A percentile compares a stretch with the other conserved stretches of the same genome.
These are phyloP conservation scores for Dione juno DNA, from an alignment of 2,888 invertebrate species.

Conservation along the genomic window DNA sequence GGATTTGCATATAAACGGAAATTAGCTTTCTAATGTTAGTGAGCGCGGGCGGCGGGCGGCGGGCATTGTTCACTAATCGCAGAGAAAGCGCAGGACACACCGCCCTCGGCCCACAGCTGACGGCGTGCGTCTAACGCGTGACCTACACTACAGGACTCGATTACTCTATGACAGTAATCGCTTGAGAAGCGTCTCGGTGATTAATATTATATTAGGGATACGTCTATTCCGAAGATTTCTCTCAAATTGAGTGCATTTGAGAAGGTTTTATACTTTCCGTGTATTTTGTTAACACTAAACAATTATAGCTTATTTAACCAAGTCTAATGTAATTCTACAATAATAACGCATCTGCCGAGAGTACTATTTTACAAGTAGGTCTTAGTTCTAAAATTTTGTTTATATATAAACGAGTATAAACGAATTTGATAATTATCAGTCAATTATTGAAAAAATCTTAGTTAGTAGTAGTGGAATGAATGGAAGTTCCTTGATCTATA, in stretches of 20 bases:
- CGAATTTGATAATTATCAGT: no score
- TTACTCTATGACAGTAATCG: conserved; percentile 3
- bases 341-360: no score
- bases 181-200: not conserved
- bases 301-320: no score
- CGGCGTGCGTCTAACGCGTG: conserved; percentile 6
- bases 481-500: not conserved
- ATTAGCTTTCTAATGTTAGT: conserved; percentile 71
- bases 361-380: no score
- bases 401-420: no score
- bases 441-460: no score
- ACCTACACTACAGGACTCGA: conserved; percentile 15
- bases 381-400: no score
- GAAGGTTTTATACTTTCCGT: no score
- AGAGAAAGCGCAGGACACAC: conserved; percentile 68
- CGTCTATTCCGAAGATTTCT: not conserved
- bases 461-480: no score
- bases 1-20: conserved; percentile 71
- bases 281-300: no score
- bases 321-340: no score
- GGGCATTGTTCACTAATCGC: conserved; percentile 60
- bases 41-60: conserved; percentile 44
- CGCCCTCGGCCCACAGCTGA: conserved; percentile 29
- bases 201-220: not conserved
- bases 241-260: not conserved